Conservation (phyloP, 2,888 invertebrate species). For the Panzeria rudis region DNA sequence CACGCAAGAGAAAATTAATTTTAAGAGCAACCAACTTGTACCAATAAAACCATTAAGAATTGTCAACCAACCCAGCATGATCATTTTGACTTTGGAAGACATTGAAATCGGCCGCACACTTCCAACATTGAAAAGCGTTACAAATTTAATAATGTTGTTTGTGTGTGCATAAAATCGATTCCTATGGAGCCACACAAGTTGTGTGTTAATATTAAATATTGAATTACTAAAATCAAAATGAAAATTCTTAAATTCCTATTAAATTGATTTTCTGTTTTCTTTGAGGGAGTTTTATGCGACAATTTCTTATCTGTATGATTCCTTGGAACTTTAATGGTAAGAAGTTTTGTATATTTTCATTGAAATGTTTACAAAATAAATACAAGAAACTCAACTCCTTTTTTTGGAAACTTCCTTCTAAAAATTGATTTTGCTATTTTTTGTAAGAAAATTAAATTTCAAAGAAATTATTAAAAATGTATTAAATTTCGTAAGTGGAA, state of each 20-base stretch:
- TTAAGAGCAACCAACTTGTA: conserved; percentile 8
- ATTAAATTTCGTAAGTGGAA: conserved; percentile 58
- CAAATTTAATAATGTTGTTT: conserved; percentile 36
- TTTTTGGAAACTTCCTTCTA: conserved; percentile 23
- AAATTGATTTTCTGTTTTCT: background rate
- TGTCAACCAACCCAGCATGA: conserved; percentile 45
- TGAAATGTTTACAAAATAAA: conserved; percentile 64
- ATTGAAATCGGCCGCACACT: conserved; percentile 34
- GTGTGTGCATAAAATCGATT: background rate
- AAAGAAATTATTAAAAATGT: conserved; percentile 48
- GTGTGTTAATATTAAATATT: conserved; percentile 39
- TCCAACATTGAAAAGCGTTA: conserved; percentile 44
- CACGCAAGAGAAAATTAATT: background rate
- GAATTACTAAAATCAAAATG: conserved; percentile 27
- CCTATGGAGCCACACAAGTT: conserved; percentile 61
- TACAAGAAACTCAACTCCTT: conserved; percentile 46
- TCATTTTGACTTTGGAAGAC: background rate
- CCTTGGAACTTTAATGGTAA: conserved; percentile 34
- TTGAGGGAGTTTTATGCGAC: conserved; percentile 2
- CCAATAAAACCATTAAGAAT: conserved; percentile 36
- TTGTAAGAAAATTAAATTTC: conserved; percentile 35
- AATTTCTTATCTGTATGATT: conserved; percentile 18
- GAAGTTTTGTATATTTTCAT: conserved; percentile 39
- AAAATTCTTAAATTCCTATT: conserved; percentile 10
- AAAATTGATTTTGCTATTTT: background rate